Evolutionary conservation across 2,797 vertebrate species (phyloP).

Genomic region (Gallirallus australis): DNA sequence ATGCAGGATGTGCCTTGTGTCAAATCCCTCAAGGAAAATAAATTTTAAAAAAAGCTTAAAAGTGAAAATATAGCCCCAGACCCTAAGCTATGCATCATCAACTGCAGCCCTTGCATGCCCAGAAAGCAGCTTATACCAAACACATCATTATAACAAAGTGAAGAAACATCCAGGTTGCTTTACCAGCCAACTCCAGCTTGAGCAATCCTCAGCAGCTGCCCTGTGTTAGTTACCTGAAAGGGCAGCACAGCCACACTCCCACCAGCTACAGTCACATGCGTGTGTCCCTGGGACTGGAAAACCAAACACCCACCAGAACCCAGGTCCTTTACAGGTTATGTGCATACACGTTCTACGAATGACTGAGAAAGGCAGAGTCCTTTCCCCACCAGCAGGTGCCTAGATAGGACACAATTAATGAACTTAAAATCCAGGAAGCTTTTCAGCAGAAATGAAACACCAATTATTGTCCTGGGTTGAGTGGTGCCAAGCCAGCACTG

Average conservation of each 20-base stretch:
- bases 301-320: background rate
- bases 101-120: background rate
- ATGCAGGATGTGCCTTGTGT: fast-evolving
- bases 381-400: background rate
- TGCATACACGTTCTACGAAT: fast-evolving
- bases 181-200: background rate
- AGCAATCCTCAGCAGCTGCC: background rate
- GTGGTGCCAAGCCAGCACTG: background rate
- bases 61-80: background rate
- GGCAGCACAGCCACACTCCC: background rate
- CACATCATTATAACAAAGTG: background rate
- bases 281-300: background rate
- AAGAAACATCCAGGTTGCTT: background rate
- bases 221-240: background rate
- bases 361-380: background rate
- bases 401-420: background rate
- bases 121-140: background rate
- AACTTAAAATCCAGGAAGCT: background rate
- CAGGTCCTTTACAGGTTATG: fast-evolving
- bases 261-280: background rate
- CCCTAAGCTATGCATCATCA: background rate
- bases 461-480: background rate
- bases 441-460: background rate
- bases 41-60: background rate
- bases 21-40: background rate